phyloP scores from a whole-genome alignment of 2,888 invertebrate genomes.

The Philereme transversata region DNA sequence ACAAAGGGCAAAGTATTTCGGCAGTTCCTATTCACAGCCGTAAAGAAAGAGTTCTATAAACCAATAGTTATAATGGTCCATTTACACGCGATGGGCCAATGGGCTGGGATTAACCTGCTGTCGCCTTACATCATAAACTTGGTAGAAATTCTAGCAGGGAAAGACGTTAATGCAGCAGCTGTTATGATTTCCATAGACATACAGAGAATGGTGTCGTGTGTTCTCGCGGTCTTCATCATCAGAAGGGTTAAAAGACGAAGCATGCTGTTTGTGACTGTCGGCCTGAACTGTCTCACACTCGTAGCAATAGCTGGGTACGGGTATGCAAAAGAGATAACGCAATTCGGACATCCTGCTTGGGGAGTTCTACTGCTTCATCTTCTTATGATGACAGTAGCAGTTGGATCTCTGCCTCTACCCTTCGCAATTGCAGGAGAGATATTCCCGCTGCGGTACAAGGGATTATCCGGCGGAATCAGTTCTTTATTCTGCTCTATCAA shows the following conservation, averaged over 20 bases:
- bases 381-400: conserved; percentile 80
- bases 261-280: conserved; percentile 56
- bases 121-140: conserved; percentile 86
- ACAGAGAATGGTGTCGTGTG: conserved; percentile 83
- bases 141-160: conserved; percentile 79
- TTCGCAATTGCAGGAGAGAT: conserved; percentile 89
- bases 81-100: conserved; percentile 85
- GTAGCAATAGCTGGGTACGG: conserved; percentile 57
- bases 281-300: conserved; percentile 55
- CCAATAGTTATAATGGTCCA: conserved; percentile 83
- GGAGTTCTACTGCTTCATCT: conserved; percentile 59
- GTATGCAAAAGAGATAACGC: conserved; percentile 50
- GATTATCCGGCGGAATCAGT: conserved; percentile 77
- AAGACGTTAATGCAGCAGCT: conserved; percentile 81
- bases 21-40: conserved; percentile 1
- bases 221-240: conserved; percentile 82
- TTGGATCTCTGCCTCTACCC: conserved; percentile 85
- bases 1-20: conserved; percentile 40
- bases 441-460: conserved; percentile 84
- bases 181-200: conserved; percentile 86
- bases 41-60: conserved; percentile 77
- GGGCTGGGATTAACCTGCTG: conserved; percentile 86
- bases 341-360: conserved; percentile 53
- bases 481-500: conserved; percentile 46
- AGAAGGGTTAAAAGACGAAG: conserved; percentile 76